phyloP scores from a whole-genome alignment of 2,888 invertebrate species.

The Drosophila multiciliata region DNA sequence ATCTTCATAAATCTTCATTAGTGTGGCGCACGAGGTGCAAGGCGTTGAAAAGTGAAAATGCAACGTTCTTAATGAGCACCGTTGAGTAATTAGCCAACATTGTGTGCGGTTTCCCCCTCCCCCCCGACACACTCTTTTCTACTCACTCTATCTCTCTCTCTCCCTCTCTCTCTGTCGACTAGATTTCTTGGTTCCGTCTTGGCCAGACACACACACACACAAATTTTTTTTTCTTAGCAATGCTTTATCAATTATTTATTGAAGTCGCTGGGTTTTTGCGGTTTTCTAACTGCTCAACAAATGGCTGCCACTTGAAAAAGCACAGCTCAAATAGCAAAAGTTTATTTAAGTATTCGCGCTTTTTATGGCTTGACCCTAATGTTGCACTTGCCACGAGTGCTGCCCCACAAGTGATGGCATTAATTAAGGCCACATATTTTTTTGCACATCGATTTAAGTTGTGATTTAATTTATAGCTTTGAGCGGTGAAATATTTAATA shows the following conservation, averaged over 20 bases:
- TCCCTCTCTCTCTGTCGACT: not conserved
- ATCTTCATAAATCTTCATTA: constrained; percentile 79
- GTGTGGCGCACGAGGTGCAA: constrained; percentile 64
- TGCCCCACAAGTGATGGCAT: constrained; percentile 56
- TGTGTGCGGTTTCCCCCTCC: constrained; percentile 59
- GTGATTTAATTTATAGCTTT: not conserved
- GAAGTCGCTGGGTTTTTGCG: constrained; percentile 57
- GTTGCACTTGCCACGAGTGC: constrained; percentile 19
- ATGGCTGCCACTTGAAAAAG: constrained; percentile 26
- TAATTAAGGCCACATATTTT: constrained; percentile 40
- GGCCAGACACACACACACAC: constrained; percentile 29
- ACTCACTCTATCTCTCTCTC: not conserved
- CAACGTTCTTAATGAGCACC: constrained; percentile 77
- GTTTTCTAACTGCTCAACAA: constrained; percentile 9
- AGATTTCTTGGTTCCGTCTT: constrained; percentile 28
- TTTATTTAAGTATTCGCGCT: constrained; percentile 32
- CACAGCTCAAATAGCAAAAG: constrained; percentile 39
- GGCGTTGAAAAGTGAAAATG: constrained; percentile 79
- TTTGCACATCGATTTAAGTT: constrained; percentile 1
- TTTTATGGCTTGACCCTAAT: constrained; percentile 13
- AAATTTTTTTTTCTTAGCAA: constrained; percentile 53
- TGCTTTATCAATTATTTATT: constrained; percentile 79
- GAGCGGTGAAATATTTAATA: not conserved
- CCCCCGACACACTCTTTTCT: not conserved
- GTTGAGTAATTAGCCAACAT: constrained; percentile 79